These are phyloP conservation scores for Rhyacophila evoluta DNA, from an alignment of 2,888 invertebrate genomes.

Conservation along the genomic window DNA sequence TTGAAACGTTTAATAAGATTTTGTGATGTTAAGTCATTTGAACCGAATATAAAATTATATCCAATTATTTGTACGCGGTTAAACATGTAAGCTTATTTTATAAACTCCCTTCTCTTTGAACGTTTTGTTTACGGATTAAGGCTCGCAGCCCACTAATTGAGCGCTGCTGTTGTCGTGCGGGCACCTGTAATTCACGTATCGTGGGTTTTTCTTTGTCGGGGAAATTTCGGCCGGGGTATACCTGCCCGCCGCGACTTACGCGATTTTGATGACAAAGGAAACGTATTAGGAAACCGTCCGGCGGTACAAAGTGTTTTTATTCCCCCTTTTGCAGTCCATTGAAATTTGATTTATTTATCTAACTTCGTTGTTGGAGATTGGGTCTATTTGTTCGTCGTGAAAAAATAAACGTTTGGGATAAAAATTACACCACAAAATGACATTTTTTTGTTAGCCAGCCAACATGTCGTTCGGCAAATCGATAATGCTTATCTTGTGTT, in stretches of 20 bases:
- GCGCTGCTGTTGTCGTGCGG: not conserved
- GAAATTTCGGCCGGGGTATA: slow-evolving; percentile 26
- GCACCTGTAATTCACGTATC: slow-evolving; percentile 36
- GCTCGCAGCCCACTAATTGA: not conserved
- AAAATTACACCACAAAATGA: slow-evolving; percentile 3
- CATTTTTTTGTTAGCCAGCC: not conserved
- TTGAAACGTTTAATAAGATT: too few relatives aligned
- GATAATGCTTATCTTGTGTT: not conserved
- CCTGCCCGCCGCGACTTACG: slow-evolving; percentile 34
- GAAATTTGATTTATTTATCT: slow-evolving; percentile 24
- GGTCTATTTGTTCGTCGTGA: slow-evolving; percentile 9
- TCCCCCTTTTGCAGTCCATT: slow-evolving; percentile 23
- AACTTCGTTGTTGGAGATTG: slow-evolving; percentile 10
- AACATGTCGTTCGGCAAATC: not conserved
- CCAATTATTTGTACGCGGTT: too few relatives aligned
- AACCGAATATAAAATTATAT: too few relatives aligned
- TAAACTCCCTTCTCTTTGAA: too few relatives aligned
- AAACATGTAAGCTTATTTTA: too few relatives aligned
- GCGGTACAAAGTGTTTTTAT: slow-evolving; percentile 34
- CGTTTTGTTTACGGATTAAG: not conserved
- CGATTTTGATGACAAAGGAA: slow-evolving; percentile 48
- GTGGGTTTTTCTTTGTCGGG: slow-evolving; percentile 30
- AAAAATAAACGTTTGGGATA: slow-evolving; percentile 7
- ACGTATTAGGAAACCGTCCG: slow-evolving; percentile 34
- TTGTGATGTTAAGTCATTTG: too few relatives aligned